Evolutionary conservation across 2,888 invertebrate species (phyloP), one percentile per base, ranked within the genome.

Genomic region (Campopleginae sp.): DNA sequence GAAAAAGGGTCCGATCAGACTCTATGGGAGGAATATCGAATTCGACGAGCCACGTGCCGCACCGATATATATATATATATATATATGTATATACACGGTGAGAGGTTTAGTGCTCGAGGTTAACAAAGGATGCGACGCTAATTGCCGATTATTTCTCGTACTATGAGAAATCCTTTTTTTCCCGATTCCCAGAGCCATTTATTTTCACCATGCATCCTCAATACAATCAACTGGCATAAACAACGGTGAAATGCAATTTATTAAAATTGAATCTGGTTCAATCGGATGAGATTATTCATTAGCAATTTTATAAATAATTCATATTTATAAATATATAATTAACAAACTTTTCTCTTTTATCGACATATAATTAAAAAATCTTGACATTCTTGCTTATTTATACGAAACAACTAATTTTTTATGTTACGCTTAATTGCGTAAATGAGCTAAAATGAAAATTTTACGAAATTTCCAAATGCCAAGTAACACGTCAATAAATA

Each of bases 11-110:
- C 76, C 65, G 27, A 65, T 76, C 33, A 27, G 23, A 65, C 31
- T 70, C n/a, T 23, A 19, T 33, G 48, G 31, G 44, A 19, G 27
- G 68, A 27, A 68, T 68, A 76, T 65, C 27, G 44, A 65, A 76
- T 76, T 65, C 65, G 38, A 48, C 38, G 17, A 63, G 76, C 46
- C 76, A 76, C 76, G 76, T 65, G 76, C 33, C 65, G 58, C 54
- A 17, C 51, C 31, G n/a, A 10, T 33, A n/a, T 12, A n/a, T 70
- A 14, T 27, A 27, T 31, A 7, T 31, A 1, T n/a, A 14, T 17
- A 31, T 46, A n/a, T 71, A 33, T 38, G 54, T 54, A 54, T 23
- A 54, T n/a, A n/a, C n/a, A n/a, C n/a, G n/a, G 38, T 38, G 38
- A 38, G 8, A 58, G 58, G 44, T 74, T 75, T 61, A 27, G 23